These are phyloP conservation scores for Cremastinae sp. DNA, from an alignment of 2,888 invertebrate genomes.

Conservation along the genomic window DNA sequence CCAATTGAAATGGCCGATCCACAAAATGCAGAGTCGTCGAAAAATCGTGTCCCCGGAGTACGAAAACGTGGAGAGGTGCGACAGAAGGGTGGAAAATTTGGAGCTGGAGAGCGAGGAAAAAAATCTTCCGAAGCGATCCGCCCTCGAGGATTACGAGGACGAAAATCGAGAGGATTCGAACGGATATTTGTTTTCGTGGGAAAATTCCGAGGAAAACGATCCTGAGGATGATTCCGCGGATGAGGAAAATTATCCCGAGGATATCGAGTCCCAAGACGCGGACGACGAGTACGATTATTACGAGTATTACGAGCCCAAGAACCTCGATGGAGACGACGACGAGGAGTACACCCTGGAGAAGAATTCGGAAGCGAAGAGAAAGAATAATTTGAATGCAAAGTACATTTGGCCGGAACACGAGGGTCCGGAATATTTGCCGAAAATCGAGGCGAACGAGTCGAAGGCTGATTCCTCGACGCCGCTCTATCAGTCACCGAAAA, in stretches of 20 bases:
- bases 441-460: conserved; percentile 20
- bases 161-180: conserved; percentile 40
- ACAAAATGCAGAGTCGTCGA: conserved; percentile 29
- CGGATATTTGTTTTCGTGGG: conserved; percentile 23
- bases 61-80: too few species aligned
- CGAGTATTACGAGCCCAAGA: conserved; percentile 35
- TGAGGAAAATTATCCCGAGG: conserved; percentile 30
- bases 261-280: conserved; percentile 19
- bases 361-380: not conserved
- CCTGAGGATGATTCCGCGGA: conserved; percentile 38
- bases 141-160: conserved; percentile 43
- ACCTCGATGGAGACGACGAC: conserved; percentile 6
- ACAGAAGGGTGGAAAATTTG: conserved; percentile 3
- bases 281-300: conserved; percentile 40
- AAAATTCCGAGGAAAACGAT: conserved; percentile 30
- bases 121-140: conserved; percentile 50
- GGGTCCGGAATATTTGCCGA: conserved; percentile 10
- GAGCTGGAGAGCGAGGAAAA: not conserved
- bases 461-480: conserved; percentile 34
- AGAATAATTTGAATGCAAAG: conserved; percentile 23
- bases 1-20: conserved; percentile 46
- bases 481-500: conserved; percentile 37
- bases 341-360: conserved; percentile 32
- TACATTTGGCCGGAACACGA: conserved; percentile 59
- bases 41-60: conserved; percentile 15